phyloP scores from a whole-genome alignment of 2,113 vertebrate species.

The Chionodraco myersi region DNA sequence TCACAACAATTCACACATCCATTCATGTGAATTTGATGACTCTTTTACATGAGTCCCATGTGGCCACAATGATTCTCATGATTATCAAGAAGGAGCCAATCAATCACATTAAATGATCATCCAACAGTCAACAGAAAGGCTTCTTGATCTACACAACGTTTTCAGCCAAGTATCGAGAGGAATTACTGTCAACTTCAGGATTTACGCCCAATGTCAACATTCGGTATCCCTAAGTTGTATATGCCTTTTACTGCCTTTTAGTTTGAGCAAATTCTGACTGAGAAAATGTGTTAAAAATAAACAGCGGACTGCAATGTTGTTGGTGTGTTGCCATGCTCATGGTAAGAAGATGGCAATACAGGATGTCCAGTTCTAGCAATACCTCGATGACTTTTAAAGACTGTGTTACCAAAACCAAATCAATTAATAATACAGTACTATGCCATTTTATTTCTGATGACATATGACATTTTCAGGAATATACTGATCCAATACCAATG shows the following conservation, averaged over 20 bases:
- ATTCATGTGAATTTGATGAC: conserved; percentile 44
- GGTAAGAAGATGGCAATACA: neutral
- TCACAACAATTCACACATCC: conserved; percentile 40
- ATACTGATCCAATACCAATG: neutral
- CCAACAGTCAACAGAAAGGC: neutral
- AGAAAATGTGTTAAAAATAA: neutral
- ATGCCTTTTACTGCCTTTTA: neutral
- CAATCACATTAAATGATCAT: conserved; percentile 14
- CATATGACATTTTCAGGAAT: neutral
- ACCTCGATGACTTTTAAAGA: neutral
- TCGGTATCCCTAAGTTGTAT: neutral
- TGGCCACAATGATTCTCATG: conserved; percentile 3
- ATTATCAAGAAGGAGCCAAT: conserved; percentile 26
- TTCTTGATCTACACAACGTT: conserved; percentile 8
- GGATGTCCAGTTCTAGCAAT: neutral
- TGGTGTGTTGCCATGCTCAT: neutral
- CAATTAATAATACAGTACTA: neutral
- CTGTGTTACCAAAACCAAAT: neutral
- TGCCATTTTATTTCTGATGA: neutral
- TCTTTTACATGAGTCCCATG: conserved; percentile 22
- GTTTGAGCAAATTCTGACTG: neutral
- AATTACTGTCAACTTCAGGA: neutral
- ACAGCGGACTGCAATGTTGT: neutral
- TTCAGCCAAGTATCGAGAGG: neutral
- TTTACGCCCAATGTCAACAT: neutral